Evolutionary conservation across 1,140 invertebrate species (phyloP).

Genomic region (Anastatus disparis): DNA sequence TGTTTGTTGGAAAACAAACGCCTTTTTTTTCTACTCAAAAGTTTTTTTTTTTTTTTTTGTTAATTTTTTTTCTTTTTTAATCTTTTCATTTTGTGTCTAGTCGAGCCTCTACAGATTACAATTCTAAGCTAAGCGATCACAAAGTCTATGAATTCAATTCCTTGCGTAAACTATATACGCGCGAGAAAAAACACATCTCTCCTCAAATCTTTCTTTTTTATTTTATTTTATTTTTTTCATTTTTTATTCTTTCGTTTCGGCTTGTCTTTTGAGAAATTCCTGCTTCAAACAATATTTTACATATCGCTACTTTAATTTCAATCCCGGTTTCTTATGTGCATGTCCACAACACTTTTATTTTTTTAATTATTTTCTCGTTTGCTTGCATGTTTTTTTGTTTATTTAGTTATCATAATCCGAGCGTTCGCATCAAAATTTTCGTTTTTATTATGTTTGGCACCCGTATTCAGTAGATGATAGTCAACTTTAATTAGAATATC

Average conservation of each 20-base stretch:
- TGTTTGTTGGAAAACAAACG: neutral
- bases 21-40: neutral
- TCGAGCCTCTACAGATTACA: neutral
- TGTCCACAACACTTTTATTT: neutral
- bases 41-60: neutral
- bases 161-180: slow-evolving; percentile 33
- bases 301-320: neutral
- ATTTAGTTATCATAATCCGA: too few relatives aligned
- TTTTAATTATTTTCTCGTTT: too few relatives aligned
- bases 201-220: neutral
- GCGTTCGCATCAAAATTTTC: neutral
- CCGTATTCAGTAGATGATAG: slow-evolving; percentile 1
- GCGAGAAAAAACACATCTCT: neutral
- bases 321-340: slow-evolving; percentile 23
- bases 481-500: neutral
- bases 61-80: neutral
- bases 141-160: slow-evolving; percentile 38
- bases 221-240: neutral
- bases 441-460: neutral
- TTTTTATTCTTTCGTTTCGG: neutral
- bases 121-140: slow-evolving; percentile 36
- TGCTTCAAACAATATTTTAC: neutral
- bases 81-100: neutral
- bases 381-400: too few relatives aligned
- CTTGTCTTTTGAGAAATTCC: neutral